phyloP scores from a whole-genome alignment of 1,140 invertebrate genomes.

The Phenacoccus solenopsis region DNA sequence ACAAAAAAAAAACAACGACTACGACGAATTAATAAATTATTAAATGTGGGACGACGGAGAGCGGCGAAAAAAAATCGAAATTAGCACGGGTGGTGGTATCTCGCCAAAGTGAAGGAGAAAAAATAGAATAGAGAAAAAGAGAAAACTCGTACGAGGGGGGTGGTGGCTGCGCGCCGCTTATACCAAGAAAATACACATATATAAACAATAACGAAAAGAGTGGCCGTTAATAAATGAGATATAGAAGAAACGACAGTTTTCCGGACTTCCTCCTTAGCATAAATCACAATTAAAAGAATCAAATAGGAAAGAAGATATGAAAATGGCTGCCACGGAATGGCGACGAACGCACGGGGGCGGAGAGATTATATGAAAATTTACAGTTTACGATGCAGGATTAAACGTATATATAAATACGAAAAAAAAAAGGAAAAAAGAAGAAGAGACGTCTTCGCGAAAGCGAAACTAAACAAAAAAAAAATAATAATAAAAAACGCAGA shows the following conservation, averaged over 20 bases:
- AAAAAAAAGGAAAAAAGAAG: background rate
- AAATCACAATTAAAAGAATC: slow-evolving; percentile 18
- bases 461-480: slow-evolving; percentile 12
- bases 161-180: no score
- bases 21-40: background rate
- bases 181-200: slow-evolving; percentile 4
- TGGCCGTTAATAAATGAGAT: slow-evolving; percentile 17
- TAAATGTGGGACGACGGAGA: background rate
- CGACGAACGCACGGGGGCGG: background rate
- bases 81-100: background rate
- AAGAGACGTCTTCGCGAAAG: slow-evolving; percentile 11
- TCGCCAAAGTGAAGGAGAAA: background rate
- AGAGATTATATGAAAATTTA: slow-evolving; percentile 17
- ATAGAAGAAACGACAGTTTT: slow-evolving; percentile 14
- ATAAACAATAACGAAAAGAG: slow-evolving; percentile 18
- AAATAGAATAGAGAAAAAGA: background rate
- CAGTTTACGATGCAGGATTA: slow-evolving; percentile 17
- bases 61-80: background rate
- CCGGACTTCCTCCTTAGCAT: slow-evolving; percentile 16
- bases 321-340: slow-evolving; percentile 8
- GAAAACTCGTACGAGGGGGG: background rate
- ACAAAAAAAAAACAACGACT: background rate
- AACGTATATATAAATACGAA: slow-evolving; percentile 17
- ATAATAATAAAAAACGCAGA: slow-evolving; percentile 11
- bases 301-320: slow-evolving; percentile 18